phyloP scores from a whole-genome alignment of 2,113 vertebrate genomes.

The Haemorhous mexicanus region DNA sequence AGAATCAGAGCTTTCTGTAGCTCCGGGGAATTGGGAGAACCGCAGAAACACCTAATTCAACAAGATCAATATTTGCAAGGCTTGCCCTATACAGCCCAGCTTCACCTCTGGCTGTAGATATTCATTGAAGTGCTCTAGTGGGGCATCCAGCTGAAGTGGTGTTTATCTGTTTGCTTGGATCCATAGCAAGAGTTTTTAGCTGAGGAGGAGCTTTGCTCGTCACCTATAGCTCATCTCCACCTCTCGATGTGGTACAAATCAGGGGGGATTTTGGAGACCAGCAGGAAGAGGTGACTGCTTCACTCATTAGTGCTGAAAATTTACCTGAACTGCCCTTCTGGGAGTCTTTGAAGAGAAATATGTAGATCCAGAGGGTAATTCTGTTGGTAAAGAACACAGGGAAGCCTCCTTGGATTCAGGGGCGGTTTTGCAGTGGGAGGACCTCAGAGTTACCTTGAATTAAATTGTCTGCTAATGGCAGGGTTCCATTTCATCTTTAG shows the following conservation, averaged over 20 bases:
- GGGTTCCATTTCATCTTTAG: neutral
- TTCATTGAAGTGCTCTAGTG: neutral
- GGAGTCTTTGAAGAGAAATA: neutral
- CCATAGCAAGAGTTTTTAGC: neutral
- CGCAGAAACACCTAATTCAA: neutral
- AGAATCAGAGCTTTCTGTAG: neutral
- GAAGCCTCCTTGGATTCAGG: neutral
- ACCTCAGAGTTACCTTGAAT: neutral
- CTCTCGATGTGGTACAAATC: neutral
- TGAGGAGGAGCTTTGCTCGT: neutral
- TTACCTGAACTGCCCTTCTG: neutral
- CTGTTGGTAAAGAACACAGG: neutral
- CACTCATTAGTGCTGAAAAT: neutral
- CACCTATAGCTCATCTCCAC: neutral
- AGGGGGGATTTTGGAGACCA: neutral
- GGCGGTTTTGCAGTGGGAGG: neutral
- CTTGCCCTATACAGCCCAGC: neutral
- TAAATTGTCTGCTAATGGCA: slow-evolving; percentile 19
- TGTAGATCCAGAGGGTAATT: neutral
- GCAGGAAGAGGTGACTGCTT: neutral
- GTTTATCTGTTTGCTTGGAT: neutral
- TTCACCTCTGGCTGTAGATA: neutral
- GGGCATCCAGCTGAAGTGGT: neutral
- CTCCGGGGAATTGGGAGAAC: neutral
- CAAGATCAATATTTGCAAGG: neutral